A percentile compares a stretch with the other conserved stretches of the same genome.
phyloP scores from a whole-genome alignment of 2,113 vertebrate species.

The Planiliza haematocheilus region DNA sequence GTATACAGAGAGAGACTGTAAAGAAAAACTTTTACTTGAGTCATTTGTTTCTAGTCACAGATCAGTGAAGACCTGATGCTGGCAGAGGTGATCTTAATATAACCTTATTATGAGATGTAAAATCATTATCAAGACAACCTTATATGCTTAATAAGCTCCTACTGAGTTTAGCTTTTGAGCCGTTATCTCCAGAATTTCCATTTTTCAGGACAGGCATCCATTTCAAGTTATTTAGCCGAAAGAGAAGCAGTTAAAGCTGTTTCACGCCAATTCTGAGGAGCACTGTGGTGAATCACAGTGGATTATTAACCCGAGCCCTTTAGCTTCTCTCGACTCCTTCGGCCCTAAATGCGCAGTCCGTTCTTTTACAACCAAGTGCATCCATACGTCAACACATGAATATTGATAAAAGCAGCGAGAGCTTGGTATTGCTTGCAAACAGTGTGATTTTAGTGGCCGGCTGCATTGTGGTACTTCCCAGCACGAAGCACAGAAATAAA shows the following conservation, averaged over 20 bases:
- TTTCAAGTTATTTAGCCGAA: neutral
- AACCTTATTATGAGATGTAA: no score
- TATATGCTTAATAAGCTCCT: neutral
- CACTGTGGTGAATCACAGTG: conserved; percentile 3
- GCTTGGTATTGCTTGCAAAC: no score
- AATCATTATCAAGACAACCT: conserved; percentile 11
- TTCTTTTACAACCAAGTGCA: neutral
- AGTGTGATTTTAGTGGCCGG: no score
- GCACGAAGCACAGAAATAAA: no score
- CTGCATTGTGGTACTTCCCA: no score
- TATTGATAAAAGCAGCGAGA: neutral
- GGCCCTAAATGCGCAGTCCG: neutral
- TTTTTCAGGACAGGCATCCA: conserved; percentile 8
- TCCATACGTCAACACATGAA: neutral
- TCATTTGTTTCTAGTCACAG: conserved; percentile 1
- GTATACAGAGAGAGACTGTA: no score
- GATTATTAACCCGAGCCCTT: conserved; percentile 12
- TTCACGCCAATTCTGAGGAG: conserved; percentile 1
- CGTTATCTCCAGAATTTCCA: conserved; percentile 2
- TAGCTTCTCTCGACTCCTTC: neutral
- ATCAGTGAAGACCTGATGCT: conserved; percentile 18
- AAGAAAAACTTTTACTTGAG: no score
- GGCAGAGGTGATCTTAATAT: conserved; percentile 17
- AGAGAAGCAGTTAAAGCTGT: neutral
- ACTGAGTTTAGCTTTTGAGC: neutral